These are phyloP conservation scores for Zosterops hypoxanthus DNA, from an alignment of 2,113 vertebrate genomes.

Conservation along the genomic window DNA sequence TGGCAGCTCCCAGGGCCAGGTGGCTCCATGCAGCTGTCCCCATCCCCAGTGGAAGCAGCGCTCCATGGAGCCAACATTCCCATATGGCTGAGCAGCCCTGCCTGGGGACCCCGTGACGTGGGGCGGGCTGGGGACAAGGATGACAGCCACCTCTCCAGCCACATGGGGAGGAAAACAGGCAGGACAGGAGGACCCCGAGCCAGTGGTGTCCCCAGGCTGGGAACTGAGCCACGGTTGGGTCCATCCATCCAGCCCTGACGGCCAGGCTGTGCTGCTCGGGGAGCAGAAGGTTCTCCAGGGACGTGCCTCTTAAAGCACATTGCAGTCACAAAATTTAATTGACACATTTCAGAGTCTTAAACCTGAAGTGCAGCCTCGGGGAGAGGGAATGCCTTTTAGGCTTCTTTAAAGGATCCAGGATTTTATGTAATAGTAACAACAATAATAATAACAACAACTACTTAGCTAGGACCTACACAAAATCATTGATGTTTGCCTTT, in stretches of 20 bases:
- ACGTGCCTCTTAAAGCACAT: not conserved
- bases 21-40: slow-evolving; percentile 16
- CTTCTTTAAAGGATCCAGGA: not conserved
- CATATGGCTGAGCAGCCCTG: not conserved
- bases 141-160: not conserved
- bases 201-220: not conserved
- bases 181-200: not conserved
- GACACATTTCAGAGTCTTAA: not conserved
- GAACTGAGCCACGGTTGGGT: rapidly evolving
- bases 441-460: not conserved
- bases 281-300: not conserved
- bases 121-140: not conserved
- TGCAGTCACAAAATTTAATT: not conserved
- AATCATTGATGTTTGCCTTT: slow-evolving; percentile 57
- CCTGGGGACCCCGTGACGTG: rapidly evolving
- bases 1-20: not conserved
- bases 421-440: not conserved
- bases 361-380: not conserved
- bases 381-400: not conserved
- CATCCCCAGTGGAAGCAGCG: not conserved
- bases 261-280: rapidly evolving
- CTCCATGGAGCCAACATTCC: not conserved
- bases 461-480: slow-evolving; percentile 27
- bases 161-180: rapidly evolving
- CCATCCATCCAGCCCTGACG: rapidly evolving